Evolutionary conservation across 2,888 invertebrate genomes (phyloP), one percentile per base, ranked within the genome.

Genomic region (Zootermopsis nevadensis): DNA sequence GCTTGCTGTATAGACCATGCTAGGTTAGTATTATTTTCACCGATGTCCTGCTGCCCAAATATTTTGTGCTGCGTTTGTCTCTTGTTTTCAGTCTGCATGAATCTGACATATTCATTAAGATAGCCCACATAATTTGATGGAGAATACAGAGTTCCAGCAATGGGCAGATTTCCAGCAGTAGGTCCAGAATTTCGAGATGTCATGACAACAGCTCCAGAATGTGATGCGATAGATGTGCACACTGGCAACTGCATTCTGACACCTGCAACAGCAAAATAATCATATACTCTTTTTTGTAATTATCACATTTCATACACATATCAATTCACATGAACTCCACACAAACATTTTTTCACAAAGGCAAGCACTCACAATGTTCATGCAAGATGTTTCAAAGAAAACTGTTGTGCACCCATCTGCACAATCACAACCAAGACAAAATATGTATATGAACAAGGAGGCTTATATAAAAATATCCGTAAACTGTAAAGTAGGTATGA

Each of bases 31-130:
- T 22, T 33, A 31, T 22, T 69, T 33, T 69, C 33, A 69, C 7
- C 33, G 22, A 1, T 30, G 19, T 8, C 22, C 33, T 7, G 30
- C 8, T 15, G 33, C 31, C 22, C 19, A 31, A 1, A 6, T 22
- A 4, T 31, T 30, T 69, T 12, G 7, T 30, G 0, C 31, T 69
- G 1, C 33, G 4, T n/a, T 31, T 15, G 22, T 15, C 33, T 33
- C 60, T 60, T 24, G 1, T 76, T 76, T 2, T 76, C 42, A 30
- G 31, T 33, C 30, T 82, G 22, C 76, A 74, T 82, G 76, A 74
- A 74, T 76, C 48, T 82, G n/a, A 82, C 55, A 74, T 76, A 82
- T 76, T 82, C 82, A 33, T 82, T 76, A n/a, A 82, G 53, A 33
- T 82, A 77, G 31, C 77, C 55, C 30, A 19, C 42, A 15, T 53